Evolutionary conservation across 1,140 invertebrate species (phyloP).

Genomic region (Drosophila burlai): DNA sequence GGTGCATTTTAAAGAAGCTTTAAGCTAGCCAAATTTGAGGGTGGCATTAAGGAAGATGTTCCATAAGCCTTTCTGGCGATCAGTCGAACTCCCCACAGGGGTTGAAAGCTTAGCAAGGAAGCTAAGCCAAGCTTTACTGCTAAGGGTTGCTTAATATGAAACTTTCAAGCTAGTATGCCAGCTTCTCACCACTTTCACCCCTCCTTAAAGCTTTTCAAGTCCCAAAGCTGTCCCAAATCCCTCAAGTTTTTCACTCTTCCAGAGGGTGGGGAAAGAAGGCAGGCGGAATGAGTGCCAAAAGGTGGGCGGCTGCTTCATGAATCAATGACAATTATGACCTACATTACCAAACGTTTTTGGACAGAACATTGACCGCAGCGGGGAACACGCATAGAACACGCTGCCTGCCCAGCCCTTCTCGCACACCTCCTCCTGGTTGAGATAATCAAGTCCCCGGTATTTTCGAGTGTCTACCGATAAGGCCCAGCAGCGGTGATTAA

Average conservation of each 20-base stretch:
- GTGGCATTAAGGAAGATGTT: not conserved
- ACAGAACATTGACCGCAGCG: conserved; percentile 13
- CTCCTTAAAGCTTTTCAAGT: conserved; percentile 1
- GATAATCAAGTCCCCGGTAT: conserved; percentile 15
- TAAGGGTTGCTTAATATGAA: not conserved
- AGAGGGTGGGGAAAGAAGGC: not conserved
- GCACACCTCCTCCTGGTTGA: not conserved
- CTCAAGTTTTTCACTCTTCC: not conserved
- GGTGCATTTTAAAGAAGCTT: not conserved
- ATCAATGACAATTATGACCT: conserved; percentile 51
- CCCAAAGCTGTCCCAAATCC: conserved; percentile 44
- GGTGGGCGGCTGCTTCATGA: conserved; percentile 4
- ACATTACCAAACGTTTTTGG: conserved; percentile 21
- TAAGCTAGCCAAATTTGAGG: too few species aligned
- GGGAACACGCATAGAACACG: conserved; percentile 23
- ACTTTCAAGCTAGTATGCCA: not conserved
- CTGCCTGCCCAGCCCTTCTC: conserved; percentile 1
- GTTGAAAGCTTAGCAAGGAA: not conserved
- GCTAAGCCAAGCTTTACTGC: not conserved
- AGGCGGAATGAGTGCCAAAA: not conserved
- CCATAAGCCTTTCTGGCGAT: not conserved
- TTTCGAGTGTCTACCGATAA: conserved; percentile 41
- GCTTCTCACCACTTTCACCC: conserved; percentile 3
- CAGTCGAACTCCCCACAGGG: not conserved
- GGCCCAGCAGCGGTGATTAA: conserved; percentile 25